phyloP scores from a whole-genome alignment of 2,113 vertebrate genomes.

The Chamaetylas fuelleborni region DNA sequence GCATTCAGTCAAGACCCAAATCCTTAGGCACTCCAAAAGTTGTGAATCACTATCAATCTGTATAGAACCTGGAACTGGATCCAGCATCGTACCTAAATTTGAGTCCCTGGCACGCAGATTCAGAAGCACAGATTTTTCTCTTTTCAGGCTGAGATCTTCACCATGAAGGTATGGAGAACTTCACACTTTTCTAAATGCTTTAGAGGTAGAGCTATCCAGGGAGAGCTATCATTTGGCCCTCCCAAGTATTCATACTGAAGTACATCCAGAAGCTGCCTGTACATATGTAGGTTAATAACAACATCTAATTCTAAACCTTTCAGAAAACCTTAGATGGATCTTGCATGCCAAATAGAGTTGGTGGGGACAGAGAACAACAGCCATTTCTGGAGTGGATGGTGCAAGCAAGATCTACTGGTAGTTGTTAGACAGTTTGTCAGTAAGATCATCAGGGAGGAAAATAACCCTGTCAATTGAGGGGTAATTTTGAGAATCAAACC shows the following conservation, averaged over 20 bases:
- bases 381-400: not conserved
- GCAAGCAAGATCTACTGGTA: not conserved
- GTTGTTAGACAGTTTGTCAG: not conserved
- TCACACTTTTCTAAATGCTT: not conserved
- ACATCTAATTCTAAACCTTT: not conserved
- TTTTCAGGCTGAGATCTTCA: not conserved
- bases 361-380: not conserved
- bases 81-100: not conserved
- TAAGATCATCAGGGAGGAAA: not conserved
- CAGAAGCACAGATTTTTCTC: not conserved
- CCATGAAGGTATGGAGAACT: not conserved
- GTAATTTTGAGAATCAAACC: not conserved
- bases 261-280: not conserved
- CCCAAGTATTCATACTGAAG: not conserved
- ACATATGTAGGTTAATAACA: rapidly evolving
- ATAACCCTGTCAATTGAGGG: not conserved
- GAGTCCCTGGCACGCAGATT: not conserved
- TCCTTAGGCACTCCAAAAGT: not conserved
- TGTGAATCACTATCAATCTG: not conserved
- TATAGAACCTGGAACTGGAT: not conserved
- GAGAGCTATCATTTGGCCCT: not conserved
- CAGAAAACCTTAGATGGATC: not conserved
- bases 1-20: not conserved
- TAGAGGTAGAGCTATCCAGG: not conserved
- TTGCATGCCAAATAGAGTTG: not conserved